Evolutionary conservation across 2,113 vertebrate genomes (phyloP).

Genomic region (Progne subis): DNA sequence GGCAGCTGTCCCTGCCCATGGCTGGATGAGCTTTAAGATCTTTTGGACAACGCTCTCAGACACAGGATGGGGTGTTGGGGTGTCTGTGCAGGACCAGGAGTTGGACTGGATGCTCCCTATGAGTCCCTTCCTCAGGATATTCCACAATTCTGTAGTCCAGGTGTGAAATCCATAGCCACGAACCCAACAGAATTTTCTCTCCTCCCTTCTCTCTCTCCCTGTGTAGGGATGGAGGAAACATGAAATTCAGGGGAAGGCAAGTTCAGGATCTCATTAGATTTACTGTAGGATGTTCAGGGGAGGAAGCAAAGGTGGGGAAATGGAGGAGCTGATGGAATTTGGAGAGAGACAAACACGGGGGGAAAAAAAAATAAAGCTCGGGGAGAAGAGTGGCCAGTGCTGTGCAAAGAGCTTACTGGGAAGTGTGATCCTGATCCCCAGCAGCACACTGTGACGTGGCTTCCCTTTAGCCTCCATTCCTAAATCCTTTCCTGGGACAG

Average conservation of each 20-base stretch:
- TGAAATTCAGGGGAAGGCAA: neutral
- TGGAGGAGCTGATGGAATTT: neutral
- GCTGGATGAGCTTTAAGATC: neutral
- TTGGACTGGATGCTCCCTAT: neutral
- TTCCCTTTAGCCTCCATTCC: neutral
- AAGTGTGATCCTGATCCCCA: neutral
- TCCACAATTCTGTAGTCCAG: neutral
- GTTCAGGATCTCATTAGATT: neutral
- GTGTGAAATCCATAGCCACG: neutral
- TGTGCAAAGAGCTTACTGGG: neutral
- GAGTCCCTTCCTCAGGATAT: neutral
- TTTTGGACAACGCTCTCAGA: neutral
- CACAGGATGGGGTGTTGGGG: neutral
- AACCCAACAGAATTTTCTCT: neutral
- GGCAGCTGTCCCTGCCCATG: neutral
- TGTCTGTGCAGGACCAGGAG: neutral
- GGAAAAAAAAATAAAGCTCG: neutral
- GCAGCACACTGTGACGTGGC: neutral
- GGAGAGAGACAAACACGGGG: neutral
- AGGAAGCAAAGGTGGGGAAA: neutral
- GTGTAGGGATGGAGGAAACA: neutral
- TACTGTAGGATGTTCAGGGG: neutral
- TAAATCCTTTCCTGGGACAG: neutral
- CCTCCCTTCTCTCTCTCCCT: neutral
- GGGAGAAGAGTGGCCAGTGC: neutral